Percentiles rank a stretch among this genome's conserved stretches.
Evolutionary conservation across 2,888 invertebrate species (phyloP).

Genomic region (Dichetophora obliterata): DNA sequence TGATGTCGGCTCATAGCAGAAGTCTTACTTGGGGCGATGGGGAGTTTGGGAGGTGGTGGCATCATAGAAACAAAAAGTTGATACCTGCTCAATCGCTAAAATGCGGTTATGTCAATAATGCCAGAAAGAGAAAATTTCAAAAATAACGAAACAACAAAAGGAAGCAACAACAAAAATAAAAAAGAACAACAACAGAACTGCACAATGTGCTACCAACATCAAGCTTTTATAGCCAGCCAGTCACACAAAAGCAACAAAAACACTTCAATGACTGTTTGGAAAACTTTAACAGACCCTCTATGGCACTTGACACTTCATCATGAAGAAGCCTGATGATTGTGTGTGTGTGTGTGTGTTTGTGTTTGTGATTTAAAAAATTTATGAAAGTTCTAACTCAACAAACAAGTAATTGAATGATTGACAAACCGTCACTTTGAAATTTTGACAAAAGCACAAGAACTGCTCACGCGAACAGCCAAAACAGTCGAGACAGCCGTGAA

Average conservation of each 20-base stretch:
- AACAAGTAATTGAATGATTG: no score
- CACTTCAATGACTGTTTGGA: not conserved
- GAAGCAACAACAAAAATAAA: not conserved
- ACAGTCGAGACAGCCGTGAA: no score
- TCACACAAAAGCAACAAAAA: not conserved
- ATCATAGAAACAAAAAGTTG: no score
- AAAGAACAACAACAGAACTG: not conserved
- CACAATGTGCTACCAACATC: not conserved
- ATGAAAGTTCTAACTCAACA: not conserved
- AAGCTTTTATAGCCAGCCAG: not conserved
- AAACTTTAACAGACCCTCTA: slow-evolving; percentile 12
- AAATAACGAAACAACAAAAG: not conserved
- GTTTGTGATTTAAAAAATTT: slow-evolving; percentile 22
- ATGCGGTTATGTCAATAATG: slow-evolving; percentile 49
- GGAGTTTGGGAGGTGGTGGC: no score
- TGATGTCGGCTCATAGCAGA: no score
- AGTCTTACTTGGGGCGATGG: no score
- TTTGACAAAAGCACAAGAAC: no score
- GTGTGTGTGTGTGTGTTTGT: not conserved
- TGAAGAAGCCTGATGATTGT: slow-evolving; percentile 1
- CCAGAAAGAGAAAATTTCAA: slow-evolving; percentile 22
- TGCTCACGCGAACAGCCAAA: no score
- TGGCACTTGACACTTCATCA: slow-evolving; percentile 18
- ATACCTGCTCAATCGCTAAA: slow-evolving; percentile 26
- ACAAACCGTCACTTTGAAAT: no score